Percentiles rank a stretch among this genome's conserved stretches.
phyloP scores from a whole-genome alignment of 2,113 vertebrate genomes.

The Hypocryptadius cinnamomeus region DNA sequence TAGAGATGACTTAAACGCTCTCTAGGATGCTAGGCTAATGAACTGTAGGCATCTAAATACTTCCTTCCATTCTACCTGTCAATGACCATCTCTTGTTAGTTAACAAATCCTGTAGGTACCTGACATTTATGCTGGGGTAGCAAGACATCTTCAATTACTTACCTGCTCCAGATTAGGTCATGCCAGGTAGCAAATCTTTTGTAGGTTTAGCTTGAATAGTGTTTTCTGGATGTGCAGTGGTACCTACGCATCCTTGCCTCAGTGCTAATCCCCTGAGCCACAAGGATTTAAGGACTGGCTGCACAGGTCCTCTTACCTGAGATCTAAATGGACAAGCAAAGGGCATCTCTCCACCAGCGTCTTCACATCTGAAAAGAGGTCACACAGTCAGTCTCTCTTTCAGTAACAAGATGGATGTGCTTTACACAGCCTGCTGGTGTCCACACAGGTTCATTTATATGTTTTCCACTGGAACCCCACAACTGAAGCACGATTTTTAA shows the following conservation, averaged over 20 bases:
- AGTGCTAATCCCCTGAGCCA: background rate
- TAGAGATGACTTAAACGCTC: background rate
- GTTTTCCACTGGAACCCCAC: background rate
- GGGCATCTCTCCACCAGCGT: conserved; percentile 81
- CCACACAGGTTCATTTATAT: background rate
- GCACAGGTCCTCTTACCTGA: conserved; percentile 76
- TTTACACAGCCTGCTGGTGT: background rate
- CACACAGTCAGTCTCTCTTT: background rate
- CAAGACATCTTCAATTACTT: background rate
- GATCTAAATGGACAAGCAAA: conserved; percentile 78
- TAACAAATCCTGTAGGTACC: background rate
- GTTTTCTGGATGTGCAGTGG: background rate
- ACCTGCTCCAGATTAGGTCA: background rate
- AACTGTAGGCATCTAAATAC: background rate
- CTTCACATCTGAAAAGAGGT: conserved; percentile 77
- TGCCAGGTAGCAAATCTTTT: background rate
- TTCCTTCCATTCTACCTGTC: background rate
- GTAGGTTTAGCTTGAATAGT: background rate
- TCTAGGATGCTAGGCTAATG: background rate
- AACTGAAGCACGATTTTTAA: background rate
- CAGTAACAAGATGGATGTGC: accelerated
- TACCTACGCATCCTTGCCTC: background rate
- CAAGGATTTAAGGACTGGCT: background rate
- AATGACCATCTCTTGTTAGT: background rate
- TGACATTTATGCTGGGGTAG: background rate